Conservation (phyloP, 2,888 invertebrate species). For the Trachelus iudaicus region DNA sequence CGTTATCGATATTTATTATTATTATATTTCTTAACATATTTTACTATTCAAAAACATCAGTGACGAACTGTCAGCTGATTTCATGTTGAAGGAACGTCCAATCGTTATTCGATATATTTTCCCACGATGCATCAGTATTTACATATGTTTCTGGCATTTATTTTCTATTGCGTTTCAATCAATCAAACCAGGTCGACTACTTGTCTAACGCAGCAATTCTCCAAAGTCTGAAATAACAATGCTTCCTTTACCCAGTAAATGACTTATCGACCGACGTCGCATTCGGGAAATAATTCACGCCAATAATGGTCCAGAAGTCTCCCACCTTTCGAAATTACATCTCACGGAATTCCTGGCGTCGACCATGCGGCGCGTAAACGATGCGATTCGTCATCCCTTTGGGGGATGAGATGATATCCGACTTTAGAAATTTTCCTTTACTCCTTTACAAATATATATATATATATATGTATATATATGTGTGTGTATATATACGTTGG, state of each 20-base stretch:
- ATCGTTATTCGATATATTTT: background rate
- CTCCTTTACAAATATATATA: background rate
- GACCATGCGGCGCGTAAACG: constrained; percentile 4
- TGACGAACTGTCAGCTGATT: too few relatives aligned
- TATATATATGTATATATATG: too few relatives aligned
- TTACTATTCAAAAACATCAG: too few relatives aligned
- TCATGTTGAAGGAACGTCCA: too few relatives aligned
- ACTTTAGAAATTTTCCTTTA: background rate
- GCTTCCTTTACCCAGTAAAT: background rate
- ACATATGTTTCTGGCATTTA: too few relatives aligned
- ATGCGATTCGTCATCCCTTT: constrained; percentile 28
- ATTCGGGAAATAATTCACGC: constrained; percentile 26
- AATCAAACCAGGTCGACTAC: background rate
- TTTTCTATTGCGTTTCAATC: background rate
- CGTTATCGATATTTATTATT: background rate
- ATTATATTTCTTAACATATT: background rate
- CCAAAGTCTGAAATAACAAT: background rate
- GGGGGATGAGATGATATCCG: background rate
- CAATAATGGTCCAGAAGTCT: constrained; percentile 5
- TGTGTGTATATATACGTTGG: background rate
- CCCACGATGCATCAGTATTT: background rate
- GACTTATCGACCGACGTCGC: constrained; percentile 30
- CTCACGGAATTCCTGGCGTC: constrained; percentile 30
- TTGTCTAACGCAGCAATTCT: background rate
- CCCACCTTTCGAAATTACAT: constrained; percentile 27